Evolutionary conservation across 2,797 vertebrate species (phyloP).

Genomic region (Apogon talboti): DNA sequence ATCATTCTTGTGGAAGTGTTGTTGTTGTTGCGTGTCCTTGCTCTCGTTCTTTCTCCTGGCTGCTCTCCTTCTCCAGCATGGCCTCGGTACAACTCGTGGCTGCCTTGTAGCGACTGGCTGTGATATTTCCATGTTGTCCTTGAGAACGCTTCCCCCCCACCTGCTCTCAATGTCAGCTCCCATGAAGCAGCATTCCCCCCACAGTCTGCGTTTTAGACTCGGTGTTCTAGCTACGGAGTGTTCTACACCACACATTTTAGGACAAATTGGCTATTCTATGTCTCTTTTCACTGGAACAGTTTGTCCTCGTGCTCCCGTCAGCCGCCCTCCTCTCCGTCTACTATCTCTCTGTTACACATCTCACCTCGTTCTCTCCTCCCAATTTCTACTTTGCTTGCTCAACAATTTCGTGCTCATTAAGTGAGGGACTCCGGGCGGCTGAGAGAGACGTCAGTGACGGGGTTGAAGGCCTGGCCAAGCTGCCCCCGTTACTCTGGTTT

Average conservation of each 20-base stretch:
- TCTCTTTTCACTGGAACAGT: constrained; percentile 42
- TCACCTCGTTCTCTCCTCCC: constrained; percentile 33
- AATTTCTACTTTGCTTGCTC: constrained; percentile 63
- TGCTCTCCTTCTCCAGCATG: constrained; percentile 9
- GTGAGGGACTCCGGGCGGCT: constrained; percentile 41
- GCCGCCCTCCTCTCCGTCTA: constrained; percentile 7
- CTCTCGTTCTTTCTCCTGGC: constrained; percentile 40
- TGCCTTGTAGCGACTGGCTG: constrained; percentile 49
- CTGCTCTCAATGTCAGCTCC: constrained; percentile 65
- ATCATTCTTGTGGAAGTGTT: constrained; percentile 19
- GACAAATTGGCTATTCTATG: constrained; percentile 51
- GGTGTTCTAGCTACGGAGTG: constrained; percentile 7
- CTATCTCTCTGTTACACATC: constrained; percentile 37
- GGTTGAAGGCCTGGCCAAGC: constrained; percentile 55
- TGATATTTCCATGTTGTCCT: constrained; percentile 75
- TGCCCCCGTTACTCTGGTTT: constrained; percentile 56
- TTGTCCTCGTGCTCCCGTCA: constrained; percentile 42
- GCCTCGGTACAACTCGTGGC: constrained; percentile 35
- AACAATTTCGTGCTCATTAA: constrained; percentile 71
- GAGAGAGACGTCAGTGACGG: constrained; percentile 64
- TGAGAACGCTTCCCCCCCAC: constrained; percentile 51
- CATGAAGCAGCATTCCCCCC: constrained; percentile 33
- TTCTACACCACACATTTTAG: constrained; percentile 29
- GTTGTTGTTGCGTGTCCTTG: constrained; percentile 61
- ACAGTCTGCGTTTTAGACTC: constrained; percentile 43